Evolutionary conservation across 35 echinoderm and acorn worm species (phyloP).

Genomic region (Lytechinus pictus): DNA sequence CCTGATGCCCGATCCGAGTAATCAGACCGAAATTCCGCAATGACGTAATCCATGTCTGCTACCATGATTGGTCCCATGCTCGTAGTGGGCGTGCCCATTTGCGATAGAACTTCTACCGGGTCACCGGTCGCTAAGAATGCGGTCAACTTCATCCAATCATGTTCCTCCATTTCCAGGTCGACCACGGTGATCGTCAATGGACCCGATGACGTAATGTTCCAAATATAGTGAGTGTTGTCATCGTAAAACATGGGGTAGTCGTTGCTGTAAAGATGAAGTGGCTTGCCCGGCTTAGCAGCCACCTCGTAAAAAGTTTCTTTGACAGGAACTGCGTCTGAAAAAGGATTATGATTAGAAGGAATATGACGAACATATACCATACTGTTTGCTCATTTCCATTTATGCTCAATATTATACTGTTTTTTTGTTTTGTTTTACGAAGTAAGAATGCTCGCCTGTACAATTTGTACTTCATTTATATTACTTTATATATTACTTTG

Average conservation of each 20-base stretch:
- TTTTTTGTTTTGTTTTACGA: no score
- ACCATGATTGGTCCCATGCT: background rate
- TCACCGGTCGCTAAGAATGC: background rate
- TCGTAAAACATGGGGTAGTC: slow-evolving; percentile 53
- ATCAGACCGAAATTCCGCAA: background rate
- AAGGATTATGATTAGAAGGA: background rate
- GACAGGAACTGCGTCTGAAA: slow-evolving; percentile 36
- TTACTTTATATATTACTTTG: no score
- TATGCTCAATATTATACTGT: no score
- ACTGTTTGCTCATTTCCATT: background rate
- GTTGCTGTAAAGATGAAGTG: slow-evolving; percentile 25
- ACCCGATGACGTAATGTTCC: slow-evolving; percentile 49
- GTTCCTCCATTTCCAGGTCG: slow-evolving; percentile 45
- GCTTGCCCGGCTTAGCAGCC: slow-evolving; percentile 17
- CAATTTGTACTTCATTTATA: no score
- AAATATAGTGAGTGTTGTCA: slow-evolving; percentile 51
- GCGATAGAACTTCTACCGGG: background rate
- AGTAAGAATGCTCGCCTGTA: no score
- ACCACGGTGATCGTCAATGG: slow-evolving; percentile 35
- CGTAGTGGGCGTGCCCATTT: background rate
- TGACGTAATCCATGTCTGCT: background rate
- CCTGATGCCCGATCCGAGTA: background rate
- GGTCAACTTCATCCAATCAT: slow-evolving; percentile 28
- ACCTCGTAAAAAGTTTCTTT: background rate
- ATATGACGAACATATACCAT: background rate